Base-by-base conservation (phyloP, 2,797 vertebrate species). In the Orestias chungarensis region DNA sequence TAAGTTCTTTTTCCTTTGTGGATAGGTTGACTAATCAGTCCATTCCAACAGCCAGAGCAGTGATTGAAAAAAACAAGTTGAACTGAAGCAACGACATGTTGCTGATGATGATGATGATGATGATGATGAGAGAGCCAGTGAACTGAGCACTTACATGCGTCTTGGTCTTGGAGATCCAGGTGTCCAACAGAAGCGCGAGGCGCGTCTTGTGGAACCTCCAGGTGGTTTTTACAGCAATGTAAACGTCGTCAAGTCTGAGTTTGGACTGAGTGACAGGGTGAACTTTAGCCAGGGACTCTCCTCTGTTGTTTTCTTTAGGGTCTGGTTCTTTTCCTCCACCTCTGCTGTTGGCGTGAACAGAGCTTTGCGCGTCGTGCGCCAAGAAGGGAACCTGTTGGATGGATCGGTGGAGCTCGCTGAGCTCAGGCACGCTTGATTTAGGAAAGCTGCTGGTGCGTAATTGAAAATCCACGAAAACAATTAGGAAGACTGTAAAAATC, bases 161-260 rank as follows among this genome's bases (percentile, higher is more conserved):
- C 62, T 93, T 95, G 74, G 92, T 93, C 59, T 62, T 94, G 55
- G 97, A 96, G 89, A 99, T 95, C 97, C 97, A 99, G 0, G 97
- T 98, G 80, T 96, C 93, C 71, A 97, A 79, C 9, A 99, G 95
- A 67, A 98, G 90, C 75, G 92, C 90, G 33, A 99, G 92, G 9
- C 97, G 95, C 65, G 93, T 94, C 77, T 68, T 75, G 83, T 97
- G 97, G 90, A 97, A 98, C 73, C 87, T 94, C 14, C 90, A 88
- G 38, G 96, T 98, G 46, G 96, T 98, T 88, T 97, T 99, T 77
- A 98, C 94, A 0, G 95, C 95, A 47, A 98, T 93, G 87, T 95
- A 99, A 72, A 98, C 38, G 25, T 98, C 96, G 29, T 78, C 84
- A 40, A 94, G 88, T 0, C 73, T 76, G 49, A 94, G 75, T 0